A percentile compares a stretch with the other conserved stretches of the same genome.
These are phyloP conservation scores for Mantis religiosa DNA, from an alignment of 2,888 invertebrate species.

Conservation along the genomic window DNA sequence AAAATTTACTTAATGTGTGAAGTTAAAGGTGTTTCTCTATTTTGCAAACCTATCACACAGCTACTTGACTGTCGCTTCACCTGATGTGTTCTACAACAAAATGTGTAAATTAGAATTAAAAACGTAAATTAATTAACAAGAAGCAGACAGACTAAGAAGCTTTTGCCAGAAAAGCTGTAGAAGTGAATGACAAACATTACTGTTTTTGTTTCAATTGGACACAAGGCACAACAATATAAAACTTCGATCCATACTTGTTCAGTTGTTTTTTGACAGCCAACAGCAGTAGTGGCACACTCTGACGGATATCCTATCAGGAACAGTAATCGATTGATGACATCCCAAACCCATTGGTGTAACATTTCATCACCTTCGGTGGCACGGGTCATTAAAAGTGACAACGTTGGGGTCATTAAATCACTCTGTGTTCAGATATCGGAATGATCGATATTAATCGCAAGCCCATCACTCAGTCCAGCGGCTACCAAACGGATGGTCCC, in stretches of 20 bases:
- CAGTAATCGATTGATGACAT: neutral
- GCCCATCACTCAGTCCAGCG: neutral
- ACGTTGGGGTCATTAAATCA: neutral
- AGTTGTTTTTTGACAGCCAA: neutral
- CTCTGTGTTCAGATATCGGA: neutral
- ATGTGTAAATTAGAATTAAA: no score
- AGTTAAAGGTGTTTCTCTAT: no score
- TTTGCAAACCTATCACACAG: no score
- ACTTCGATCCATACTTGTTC: neutral
- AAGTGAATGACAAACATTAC: no score
- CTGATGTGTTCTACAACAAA: no score
- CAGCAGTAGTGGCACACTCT: neutral
- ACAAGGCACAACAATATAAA: neutral
- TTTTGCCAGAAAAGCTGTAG: no score
- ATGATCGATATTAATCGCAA: neutral
- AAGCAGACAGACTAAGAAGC: no score
- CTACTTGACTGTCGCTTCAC: no score
- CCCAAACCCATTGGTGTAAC: neutral
- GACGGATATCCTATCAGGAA: neutral
- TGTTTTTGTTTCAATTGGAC: no score
- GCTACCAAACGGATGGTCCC: neutral
- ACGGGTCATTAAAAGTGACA: neutral
- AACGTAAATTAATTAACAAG: no score
- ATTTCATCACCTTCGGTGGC: neutral
- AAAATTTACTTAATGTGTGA: no score